Evolutionary conservation across 2,888 invertebrate species (phyloP), one percentile per base, ranked within the genome.

Genomic region (Diarsia dahlii): DNA sequence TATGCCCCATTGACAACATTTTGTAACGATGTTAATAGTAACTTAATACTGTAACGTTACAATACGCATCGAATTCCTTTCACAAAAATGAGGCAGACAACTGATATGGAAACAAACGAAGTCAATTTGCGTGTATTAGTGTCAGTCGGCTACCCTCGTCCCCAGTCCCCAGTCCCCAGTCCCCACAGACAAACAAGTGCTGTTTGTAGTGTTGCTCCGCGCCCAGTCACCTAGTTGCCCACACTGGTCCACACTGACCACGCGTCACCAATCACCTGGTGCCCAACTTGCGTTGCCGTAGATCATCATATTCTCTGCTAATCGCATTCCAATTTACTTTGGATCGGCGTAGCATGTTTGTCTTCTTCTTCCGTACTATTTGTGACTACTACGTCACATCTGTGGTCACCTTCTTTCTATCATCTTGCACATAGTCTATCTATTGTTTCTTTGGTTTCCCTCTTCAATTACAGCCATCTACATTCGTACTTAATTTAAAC

Each of bases 61-160:
- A 48, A 18, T 63, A 23, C 34, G 8, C 65, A 60, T 28, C 23
- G 20, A 79, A 18, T 56, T n/a, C 12, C 18, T 45, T 48, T 71
- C 18, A 46, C 15, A 10, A 18, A 23, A 74, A 75, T n/a, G 2
- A 64, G 56, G 12, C 28, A 58, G 23, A 28, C 65, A 75, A 48
- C 15, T 60, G 39, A 66, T 65, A 66, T 63, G 50, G 13, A 52
- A 76, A 34, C 46, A 66, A 77, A 68, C 23, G 46, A 77, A 78
- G n/a, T 46, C 78, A 69, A 68, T 82, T 65, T 80, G 66, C 28
- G 34, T 39, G n/a, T 50, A 46, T 68, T 60, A 56, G 70, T 82
- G 64, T 50, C 48, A n/a, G 45, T 10, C 46, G 23, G 45, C 65
- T 54, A 45, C 58, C 74, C 63, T 34, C 45, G 63, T 15, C 45